A percentile compares a stretch with the other conserved stretches of the same genome.
Evolutionary conservation across 2,797 vertebrate genomes (phyloP).

Genomic region (Yasuhikotakia modesta): DNA sequence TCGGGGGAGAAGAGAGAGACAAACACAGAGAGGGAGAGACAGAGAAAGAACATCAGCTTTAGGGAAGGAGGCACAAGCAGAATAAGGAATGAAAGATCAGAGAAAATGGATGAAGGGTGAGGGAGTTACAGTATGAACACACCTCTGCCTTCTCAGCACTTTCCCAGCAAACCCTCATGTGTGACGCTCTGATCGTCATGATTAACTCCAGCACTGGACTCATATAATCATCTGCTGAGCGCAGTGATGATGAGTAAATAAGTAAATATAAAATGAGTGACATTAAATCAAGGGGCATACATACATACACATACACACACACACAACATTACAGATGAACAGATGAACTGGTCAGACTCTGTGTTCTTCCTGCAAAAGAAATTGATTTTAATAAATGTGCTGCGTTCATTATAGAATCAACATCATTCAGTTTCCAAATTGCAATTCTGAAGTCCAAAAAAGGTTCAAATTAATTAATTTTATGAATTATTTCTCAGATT

Average conservation of each 20-base stretch:
- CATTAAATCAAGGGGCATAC: background rate
- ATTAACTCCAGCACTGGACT: background rate
- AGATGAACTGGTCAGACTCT: background rate
- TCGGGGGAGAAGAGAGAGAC: conserved; percentile 2
- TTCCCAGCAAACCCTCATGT: conserved; percentile 16
- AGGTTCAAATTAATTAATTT: no score
- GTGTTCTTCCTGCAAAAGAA: background rate
- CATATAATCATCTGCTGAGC: background rate
- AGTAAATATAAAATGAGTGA: background rate
- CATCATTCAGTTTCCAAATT: background rate
- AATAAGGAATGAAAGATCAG: conserved; percentile 30
- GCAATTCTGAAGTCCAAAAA: background rate
- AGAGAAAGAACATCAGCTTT: conserved; percentile 7
- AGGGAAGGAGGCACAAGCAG: conserved; percentile 28
- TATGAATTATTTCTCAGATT: no score
- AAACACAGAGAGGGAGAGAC: conserved; percentile 5
- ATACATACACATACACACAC: no score
- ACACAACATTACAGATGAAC: no score
- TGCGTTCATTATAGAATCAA: background rate
- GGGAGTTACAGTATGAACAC: conserved; percentile 53
- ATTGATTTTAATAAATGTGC: background rate
- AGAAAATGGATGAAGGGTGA: background rate
- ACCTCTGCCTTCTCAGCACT: conserved; percentile 57
- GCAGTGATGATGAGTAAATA: background rate
- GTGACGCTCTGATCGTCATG: conserved; percentile 25